A percentile compares a stretch with the other conserved stretches of the same genome.
Evolutionary conservation across 2,888 invertebrate species (phyloP).

Genomic region (Limenitis camilla): DNA sequence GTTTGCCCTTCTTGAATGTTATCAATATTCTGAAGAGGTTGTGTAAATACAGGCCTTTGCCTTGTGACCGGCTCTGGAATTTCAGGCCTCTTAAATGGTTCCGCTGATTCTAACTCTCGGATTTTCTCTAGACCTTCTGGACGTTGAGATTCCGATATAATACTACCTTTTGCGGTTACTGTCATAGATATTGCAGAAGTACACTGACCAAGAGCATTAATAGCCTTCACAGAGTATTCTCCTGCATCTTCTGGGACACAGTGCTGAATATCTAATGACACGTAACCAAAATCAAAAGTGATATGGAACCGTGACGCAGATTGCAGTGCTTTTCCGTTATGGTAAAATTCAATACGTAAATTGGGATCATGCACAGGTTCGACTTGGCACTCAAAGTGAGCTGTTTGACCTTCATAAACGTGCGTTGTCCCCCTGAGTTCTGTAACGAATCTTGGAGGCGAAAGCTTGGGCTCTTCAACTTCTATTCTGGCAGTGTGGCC

Average conservation of each 20-base stretch:
- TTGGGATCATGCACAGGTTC: conserved; percentile 93
- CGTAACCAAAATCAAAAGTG: conserved; percentile 98
- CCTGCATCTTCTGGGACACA: conserved; percentile 97
- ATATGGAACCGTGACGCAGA: conserved; percentile 94
- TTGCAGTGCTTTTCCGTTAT: conserved; percentile 92
- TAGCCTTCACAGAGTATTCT: conserved; percentile 93
- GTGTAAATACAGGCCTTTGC: conserved; percentile 95
- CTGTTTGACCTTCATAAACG: conserved; percentile 92
- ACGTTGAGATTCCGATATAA: conserved; percentile 92
- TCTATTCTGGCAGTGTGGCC: conserved; percentile 85
- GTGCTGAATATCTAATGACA: conserved; percentile 95
- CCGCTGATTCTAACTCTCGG: conserved; percentile 87
- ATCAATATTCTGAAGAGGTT: conserved; percentile 93
- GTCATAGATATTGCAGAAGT: conserved; percentile 86
- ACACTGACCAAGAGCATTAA: conserved; percentile 93
- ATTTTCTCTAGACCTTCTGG: conserved; percentile 97
- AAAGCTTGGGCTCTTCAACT: conserved; percentile 86
- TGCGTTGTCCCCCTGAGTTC: conserved; percentile 91
- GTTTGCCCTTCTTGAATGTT: conserved; percentile 89
- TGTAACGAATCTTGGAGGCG: conserved; percentile 88
- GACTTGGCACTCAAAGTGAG: conserved; percentile 96
- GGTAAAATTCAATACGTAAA: conserved; percentile 91
- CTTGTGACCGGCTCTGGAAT: conserved; percentile 87
- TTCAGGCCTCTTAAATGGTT: conserved; percentile 86
- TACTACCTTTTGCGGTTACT: conserved; percentile 88